These are phyloP conservation scores for Chironomus striatipennis DNA, from an alignment of 1,140 invertebrate genomes.

Conservation along the genomic window DNA sequence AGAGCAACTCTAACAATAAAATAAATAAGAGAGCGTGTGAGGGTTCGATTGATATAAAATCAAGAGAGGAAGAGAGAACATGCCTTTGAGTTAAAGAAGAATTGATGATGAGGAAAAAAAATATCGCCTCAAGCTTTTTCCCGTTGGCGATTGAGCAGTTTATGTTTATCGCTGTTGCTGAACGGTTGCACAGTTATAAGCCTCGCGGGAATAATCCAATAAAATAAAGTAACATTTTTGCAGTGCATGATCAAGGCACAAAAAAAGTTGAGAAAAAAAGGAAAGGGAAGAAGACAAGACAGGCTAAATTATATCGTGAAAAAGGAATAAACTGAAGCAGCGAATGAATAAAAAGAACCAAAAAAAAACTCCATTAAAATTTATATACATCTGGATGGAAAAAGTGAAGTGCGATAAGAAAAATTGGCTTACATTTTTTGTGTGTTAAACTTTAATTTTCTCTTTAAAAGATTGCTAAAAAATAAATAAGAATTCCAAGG, in stretches of 20 bases:
- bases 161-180: background rate
- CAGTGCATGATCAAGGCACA: background rate
- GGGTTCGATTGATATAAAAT: background rate
- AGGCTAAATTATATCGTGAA: too few relatives aligned
- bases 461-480: too few relatives aligned
- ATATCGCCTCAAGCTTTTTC: conserved; percentile 11
- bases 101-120: background rate
- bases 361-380: conserved; percentile 9
- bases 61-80: background rate
- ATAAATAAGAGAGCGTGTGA: background rate
- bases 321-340: too few relatives aligned
- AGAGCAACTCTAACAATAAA: background rate
- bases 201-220: conserved; percentile 1
- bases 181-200: conserved; percentile 7
- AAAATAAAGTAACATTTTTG: background rate
- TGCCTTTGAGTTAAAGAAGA: background rate
- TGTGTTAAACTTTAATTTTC: background rate
- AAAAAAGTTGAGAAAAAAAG: background rate
- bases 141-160: conserved; percentile 11
- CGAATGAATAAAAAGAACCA: background rate
- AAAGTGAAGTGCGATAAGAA: conserved; percentile 12
- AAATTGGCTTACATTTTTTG: conserved; percentile 1
- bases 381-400: background rate
- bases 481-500: background rate
- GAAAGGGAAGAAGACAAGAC: background rate